These are phyloP conservation scores for Zygaena filipendulae DNA, from an alignment of 2,888 invertebrate species.

Conservation along the genomic window DNA sequence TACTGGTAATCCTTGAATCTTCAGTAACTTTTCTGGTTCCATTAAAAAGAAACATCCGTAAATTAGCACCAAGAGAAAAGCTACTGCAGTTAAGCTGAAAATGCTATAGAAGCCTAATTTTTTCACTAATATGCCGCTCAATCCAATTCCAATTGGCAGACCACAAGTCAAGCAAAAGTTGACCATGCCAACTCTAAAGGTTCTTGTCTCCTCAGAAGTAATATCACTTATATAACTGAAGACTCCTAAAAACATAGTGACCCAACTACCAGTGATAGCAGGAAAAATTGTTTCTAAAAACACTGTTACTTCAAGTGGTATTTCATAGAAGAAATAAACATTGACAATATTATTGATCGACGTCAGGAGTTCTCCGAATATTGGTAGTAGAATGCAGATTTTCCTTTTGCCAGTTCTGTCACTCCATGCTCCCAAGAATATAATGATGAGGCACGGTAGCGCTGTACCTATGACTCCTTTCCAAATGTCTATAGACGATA, in stretches of 20 bases:
- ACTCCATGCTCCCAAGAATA: constrained; percentile 72
- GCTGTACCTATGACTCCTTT: constrained; percentile 65
- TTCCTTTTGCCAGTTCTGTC: constrained; percentile 68
- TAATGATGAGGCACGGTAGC: constrained; percentile 65
- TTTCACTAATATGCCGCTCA: constrained; percentile 58
- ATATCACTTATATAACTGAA: constrained; percentile 73
- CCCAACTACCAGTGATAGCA: constrained; percentile 65
- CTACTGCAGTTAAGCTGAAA: constrained; percentile 39
- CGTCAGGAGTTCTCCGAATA: constrained; percentile 62
- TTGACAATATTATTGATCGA: constrained; percentile 61
- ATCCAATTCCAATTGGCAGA: constrained; percentile 62
- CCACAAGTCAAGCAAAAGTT: constrained; percentile 71
- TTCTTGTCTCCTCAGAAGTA: constrained; percentile 66
- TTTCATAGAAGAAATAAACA: constrained; percentile 67
- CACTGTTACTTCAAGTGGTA: constrained; percentile 64
- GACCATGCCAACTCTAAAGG: constrained; percentile 71
- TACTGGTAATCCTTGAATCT: constrained; percentile 35
- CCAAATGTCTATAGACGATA: constrained; percentile 67
- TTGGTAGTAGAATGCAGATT: constrained; percentile 65
- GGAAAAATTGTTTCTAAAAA: constrained; percentile 64
- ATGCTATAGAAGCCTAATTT: constrained; percentile 55
- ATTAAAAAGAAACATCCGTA: constrained; percentile 78
- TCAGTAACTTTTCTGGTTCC: constrained; percentile 65
- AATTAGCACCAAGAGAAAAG: constrained; percentile 70
- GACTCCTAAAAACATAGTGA: constrained; percentile 68